A percentile compares a stretch with the other conserved stretches of the same genome.
These are phyloP conservation scores for Eumerus sabulonum DNA, from an alignment of 2,888 invertebrate species.

Conservation along the genomic window DNA sequence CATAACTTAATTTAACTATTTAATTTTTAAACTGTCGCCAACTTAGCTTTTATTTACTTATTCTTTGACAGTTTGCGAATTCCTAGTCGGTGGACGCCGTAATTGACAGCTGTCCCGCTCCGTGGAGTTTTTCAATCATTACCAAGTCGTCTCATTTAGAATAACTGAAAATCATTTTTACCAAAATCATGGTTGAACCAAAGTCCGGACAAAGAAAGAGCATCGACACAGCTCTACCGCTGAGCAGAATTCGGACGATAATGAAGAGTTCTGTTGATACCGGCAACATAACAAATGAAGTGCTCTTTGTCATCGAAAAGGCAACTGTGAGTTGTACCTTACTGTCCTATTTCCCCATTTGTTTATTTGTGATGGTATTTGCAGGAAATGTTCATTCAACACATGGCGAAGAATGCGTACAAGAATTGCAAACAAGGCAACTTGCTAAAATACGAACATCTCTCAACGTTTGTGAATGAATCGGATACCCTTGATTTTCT, in stretches of 20 bases:
- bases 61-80: too few species aligned
- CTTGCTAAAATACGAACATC: conserved; percentile 75
- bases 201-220: conserved; percentile 39
- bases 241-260: conserved; percentile 75
- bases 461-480: conserved; percentile 74
- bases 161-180: not conserved
- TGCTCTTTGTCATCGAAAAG: conserved; percentile 74
- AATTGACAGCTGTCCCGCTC: not conserved
- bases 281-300: conserved; percentile 75
- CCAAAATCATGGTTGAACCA: conserved; percentile 48
- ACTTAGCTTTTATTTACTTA: conserved; percentile 48
- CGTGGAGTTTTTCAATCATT: not conserved
- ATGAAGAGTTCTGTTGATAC: conserved; percentile 78
- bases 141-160: not conserved
- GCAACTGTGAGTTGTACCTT: conserved; percentile 73
- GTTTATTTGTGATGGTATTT: not conserved
- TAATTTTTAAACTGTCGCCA: not conserved
- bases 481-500: conserved; percentile 75
- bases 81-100: too few species aligned
- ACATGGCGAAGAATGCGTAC: conserved; percentile 74
- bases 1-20: conserved; percentile 10
- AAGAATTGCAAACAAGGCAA: conserved; percentile 69
- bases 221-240: conserved; percentile 73
- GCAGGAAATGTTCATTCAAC: conserved; percentile 76
- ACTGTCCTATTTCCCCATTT: not conserved